Percentiles rank a stretch among this genome's conserved stretches.
These are phyloP conservation scores for Tapirus terrestris DNA, from an alignment of 2,113 vertebrate genomes.

Conservation along the genomic window DNA sequence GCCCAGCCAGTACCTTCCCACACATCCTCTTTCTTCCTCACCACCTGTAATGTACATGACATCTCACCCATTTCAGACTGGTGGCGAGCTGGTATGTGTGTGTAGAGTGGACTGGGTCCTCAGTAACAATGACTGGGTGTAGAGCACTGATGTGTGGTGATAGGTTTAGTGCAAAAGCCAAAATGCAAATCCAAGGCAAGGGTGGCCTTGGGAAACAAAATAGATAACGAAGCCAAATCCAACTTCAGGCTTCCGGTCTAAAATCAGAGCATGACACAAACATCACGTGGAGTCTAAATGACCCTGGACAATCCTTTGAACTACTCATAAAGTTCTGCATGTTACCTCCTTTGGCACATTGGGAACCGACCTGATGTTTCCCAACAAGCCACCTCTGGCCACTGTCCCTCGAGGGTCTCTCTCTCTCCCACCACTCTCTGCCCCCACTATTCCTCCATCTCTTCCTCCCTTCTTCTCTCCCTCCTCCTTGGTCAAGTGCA, in stretches of 20 bases:
- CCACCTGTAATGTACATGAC: not conserved
- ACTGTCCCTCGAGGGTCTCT: not conserved
- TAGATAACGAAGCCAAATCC: not conserved
- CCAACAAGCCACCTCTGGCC: not conserved
- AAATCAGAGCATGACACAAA: not conserved
- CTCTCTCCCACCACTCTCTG: not conserved
- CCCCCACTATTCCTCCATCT: accelerated
- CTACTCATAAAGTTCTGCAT: not conserved
- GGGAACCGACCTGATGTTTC: not conserved
- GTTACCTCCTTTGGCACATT: not conserved
- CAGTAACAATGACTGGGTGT: not conserved
- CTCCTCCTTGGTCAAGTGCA: not conserved
- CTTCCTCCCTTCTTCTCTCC: not conserved
- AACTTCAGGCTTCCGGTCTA: not conserved
- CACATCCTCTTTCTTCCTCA: not conserved
- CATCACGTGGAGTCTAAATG: not conserved
- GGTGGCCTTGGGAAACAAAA: not conserved
- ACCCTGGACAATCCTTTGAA: not conserved
- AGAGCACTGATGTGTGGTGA: not conserved
- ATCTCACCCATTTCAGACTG: not conserved
- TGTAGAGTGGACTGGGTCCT: not conserved
- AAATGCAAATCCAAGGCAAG: not conserved
- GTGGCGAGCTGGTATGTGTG: not conserved
- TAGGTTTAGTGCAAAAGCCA: not conserved
- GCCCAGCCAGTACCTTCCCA: not conserved